Evolutionary conservation across 2,888 invertebrate genomes (phyloP), one percentile per base, ranked within the genome.

Genomic region (Lasioglossum morio): DNA sequence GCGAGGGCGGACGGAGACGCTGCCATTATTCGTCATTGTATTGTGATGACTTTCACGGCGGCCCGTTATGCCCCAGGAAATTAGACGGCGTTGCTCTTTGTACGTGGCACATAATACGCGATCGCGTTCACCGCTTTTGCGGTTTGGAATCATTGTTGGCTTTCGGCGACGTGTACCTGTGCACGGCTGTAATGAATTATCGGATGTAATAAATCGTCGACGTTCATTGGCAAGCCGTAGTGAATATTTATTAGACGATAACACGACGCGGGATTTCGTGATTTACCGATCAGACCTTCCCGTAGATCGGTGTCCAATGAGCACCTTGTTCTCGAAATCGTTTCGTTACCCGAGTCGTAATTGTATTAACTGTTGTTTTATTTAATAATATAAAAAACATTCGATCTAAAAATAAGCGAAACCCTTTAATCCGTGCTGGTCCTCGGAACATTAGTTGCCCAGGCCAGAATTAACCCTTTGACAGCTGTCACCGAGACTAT

Each of bases 41-140:
- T 70, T n/a, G 60, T 27, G 23, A 75, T 78, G 46, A 85, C 79
- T 85, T 82, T 85, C 85, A 77, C 85, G 53, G 48, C 72, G 30
- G 40, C n/a, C 78, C 53, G 72, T 84, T 72, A 63, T 57, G 53
- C 60, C n/a, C 16, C 14, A 53, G 78, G 74, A 57, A 72, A 69
- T 60, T 74, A 16, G 4, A 57, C 57, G 30, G 8, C 30, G 30
- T 57, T 40, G 2, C 27, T 16, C 37, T 70, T 60, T 60, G 10
- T 48, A 8, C 23, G n/a, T 1, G 19, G n/a, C 30, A 0, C 37
- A 27, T 53, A 46, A 48, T 8, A 37, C 2, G 23, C 4, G 16
- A 37, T 40, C 14, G 23, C 27, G 60, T 63, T 27, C 60, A 7
- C 53, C 53, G 23, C 4, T 53, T 34, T 66, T 69, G 7, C 63